These are phyloP conservation scores for Scarus forsteni DNA, from an alignment of 2,797 vertebrate genomes.

Conservation along the genomic window DNA sequence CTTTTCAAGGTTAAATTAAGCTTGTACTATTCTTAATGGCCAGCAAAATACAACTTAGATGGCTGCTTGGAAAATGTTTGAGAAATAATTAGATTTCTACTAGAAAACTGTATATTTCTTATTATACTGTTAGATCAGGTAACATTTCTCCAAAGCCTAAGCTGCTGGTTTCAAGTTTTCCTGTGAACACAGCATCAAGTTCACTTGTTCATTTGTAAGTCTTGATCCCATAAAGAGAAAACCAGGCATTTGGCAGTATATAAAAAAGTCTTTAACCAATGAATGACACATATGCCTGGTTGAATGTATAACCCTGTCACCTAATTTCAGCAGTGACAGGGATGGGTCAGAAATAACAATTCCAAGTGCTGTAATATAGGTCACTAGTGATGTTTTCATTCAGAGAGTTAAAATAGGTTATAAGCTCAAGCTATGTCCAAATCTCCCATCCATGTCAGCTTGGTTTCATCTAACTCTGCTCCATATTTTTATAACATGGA, in stretches of 20 bases:
- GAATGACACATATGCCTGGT: not conserved
- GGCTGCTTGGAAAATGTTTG: no score
- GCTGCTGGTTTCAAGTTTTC: no score
- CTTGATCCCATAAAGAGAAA: no score
- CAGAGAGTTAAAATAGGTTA: not conserved
- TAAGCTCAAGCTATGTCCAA: not conserved
- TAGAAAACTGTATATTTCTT: no score
- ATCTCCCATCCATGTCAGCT: not conserved
- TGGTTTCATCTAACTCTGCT: constrained; percentile 15
- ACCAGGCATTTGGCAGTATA: not conserved
- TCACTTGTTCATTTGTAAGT: no score
- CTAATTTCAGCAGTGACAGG: not conserved
- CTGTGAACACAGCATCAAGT: no score
- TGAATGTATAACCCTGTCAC: not conserved
- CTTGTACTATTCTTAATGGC: not conserved
- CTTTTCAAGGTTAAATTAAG: no score
- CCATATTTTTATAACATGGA: constrained; percentile 6
- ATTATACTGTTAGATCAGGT: no score
- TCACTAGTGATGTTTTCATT: not conserved
- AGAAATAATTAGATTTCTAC: no score
- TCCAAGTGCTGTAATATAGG: not conserved
- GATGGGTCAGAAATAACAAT: not conserved
- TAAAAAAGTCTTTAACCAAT: no score
- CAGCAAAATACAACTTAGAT: no score
- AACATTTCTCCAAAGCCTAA: no score